Evolutionary conservation across 2,888 invertebrate genomes (phyloP), one percentile per base, ranked within the genome.

Genomic region (Drosophila antonietae): DNA sequence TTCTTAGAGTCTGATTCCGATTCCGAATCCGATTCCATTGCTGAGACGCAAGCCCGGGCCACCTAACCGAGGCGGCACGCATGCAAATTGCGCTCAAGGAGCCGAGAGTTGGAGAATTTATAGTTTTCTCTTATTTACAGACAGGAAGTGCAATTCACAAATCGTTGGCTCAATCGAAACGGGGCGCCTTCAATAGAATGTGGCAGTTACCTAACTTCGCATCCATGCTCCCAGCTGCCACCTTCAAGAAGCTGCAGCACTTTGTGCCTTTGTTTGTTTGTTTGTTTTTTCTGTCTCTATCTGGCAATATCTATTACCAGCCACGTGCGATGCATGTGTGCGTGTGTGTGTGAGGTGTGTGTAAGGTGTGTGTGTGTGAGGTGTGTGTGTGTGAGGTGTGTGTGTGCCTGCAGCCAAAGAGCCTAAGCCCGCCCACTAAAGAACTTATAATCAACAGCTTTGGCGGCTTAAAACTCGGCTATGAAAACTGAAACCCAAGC

Each of bases 101-200:
- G 69, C 55, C 69, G 67, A 71, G 68, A 82, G 68, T 68, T 64
- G 33, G 49, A 51, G 71, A 90, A 90, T 90, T 90, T 90, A 90
- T 87, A 84, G 89, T 89, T 89, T 78, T 68, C 76, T 76, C 72
- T 90, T 89, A 88, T 89, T 89, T 84, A 81, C 77, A 81, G 78
- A 79, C 85, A 87, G 82, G 87, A 90, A 88, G 89, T 89, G 87
- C 89, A 85, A 91, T 91, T 91, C 88, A 85, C 90, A 90, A 91
- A 89, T 91, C 90, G 91, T 91, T 91, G 88, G 75, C 85, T 75
- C 81, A 52, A 52, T 63, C 69, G 80, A 87, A 87, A 80, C 76
- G 70, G 41, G 15, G 31, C 33, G 35, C 28, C 28, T 55, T 41
- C 28, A 20, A 33, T 15, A 4, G 37, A 28, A 2, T 7, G 20